Base-by-base conservation (phyloP, 2,888 invertebrate genomes). In the Rhimphoctona megacephalus region DNA sequence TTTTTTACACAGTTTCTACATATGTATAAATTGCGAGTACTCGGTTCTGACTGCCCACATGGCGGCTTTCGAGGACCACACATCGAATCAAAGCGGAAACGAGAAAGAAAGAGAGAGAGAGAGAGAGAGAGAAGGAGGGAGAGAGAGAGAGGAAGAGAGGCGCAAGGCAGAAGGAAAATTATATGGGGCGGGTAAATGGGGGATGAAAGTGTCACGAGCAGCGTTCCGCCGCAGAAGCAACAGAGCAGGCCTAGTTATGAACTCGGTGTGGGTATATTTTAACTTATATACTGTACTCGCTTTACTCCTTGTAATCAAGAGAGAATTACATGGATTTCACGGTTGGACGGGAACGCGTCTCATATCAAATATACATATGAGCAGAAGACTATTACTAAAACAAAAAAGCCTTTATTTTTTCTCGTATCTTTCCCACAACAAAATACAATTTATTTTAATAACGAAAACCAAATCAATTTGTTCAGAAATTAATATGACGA, bases 201-300 rank as follows among this genome's bases (percentile, higher is more conserved):
- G 92, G 93, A 94, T 92, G 92, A 93, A 93, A 92, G 92, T 93
- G 94, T 94, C 94, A 94, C 91, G 91, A 93, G 88, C 94, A 94
- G 94, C 92, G 92, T 92, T 86, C 83, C 64, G 86, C 86, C 83
- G 70, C 82, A 76, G 76, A 80, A 81, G 80, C 80, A 80, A 70
- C 79, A 54, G 61, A 92, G 86, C 89, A 92, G 92, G 92, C 92
- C 93, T 92, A 93, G 93, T 94, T 94, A 93, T 92, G 92, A 93
- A 92, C 92, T 91, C 39, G 39, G 7, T 39, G 39, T 9, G 90
- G 39, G 46, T 61, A 70, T 86, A 76, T 79, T 82, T 70, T 39
- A 73, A 66, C 70, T 73, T 66, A 39, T 30, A 17, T 73, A 80
- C 73, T 72, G 67, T 67, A 77, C 72, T 66, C 73, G 57, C 72